Base-by-base conservation (phyloP, 53 echinoderm and acorn worm genomes). In the Holothuria scabra region DNA sequence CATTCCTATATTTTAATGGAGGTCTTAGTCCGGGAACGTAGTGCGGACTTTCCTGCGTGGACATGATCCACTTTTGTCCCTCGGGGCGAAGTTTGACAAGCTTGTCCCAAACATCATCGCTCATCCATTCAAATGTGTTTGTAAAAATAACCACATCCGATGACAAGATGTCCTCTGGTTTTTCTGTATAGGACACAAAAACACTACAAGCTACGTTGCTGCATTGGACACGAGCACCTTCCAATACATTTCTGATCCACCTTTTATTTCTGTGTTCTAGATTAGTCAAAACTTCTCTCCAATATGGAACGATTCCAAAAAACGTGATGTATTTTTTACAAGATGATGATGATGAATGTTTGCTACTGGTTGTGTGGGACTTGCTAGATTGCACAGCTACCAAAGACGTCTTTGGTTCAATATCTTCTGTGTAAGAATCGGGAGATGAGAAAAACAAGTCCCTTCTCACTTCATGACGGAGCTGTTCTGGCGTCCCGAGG, bases 51-150 rank as follows among this genome's bases (percentile, higher is more conserved):
- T 81, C 82, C 44, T 81, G 82, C 4, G 82, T 81, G 9, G 65
- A 63, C 82, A 81, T 81, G 8, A 81, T 32, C 82, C 82, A 81
- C 64, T 64, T 81, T 81, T 81, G 82, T 10, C 46, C 48, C 2
- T 64, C 20, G 12, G 82, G 62, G 7, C 65, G 35, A 46, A 63
- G 65, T 37, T 62, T 41, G 41, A 61, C 37, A 2, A 64, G 62
- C 22, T 33, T 28, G 32, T 38, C 65, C 82, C 82, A 81, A 12
- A 63, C 65, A 38, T 38, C 46, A 25, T 31, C 8, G 48, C n/a
- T 30, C 44, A 81, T 61, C 82, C 82, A 81, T 20, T 62, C 35
- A 32, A 64, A 81, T 5, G 28, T 81, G 64, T 81, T 81, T 29
- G 82, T 22, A 41, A 81, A 81, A n/a, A 81, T 41, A 28, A 81